Base-by-base conservation (phyloP, 2,888 invertebrate genomes). In the Drosophila peninsularis region DNA sequence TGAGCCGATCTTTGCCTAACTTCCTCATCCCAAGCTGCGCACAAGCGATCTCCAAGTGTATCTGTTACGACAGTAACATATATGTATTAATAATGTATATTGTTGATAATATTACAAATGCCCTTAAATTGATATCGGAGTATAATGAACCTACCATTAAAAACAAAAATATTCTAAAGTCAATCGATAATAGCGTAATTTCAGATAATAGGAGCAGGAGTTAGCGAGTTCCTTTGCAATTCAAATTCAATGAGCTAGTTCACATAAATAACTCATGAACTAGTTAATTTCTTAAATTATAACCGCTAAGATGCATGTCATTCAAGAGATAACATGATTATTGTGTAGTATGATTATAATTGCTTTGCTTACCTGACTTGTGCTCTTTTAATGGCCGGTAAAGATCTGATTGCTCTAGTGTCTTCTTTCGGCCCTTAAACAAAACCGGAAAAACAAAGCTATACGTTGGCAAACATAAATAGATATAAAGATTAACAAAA, bases 361-460 rank as follows among this genome's bases (percentile, higher is more conserved):
- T 17, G 6, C 10, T 14, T 36, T 5, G 50, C 78, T 85, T 80
- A 92, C 92, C 91, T n/a, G 97, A 97, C 86, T 94, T 93, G 91
- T 97, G 97, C 19, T 93, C 93, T 50, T 92, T 93, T 50, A 96
- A 93, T 0, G 96, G 94, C 79, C 95, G 94, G 86, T 95, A 95
- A 44, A 98, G 93, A 92, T 98, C 98, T 42, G 94, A 93, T 44
- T 95, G 94, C 74, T 95, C 96, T 60, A 97, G 91, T 42, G 95
- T 95, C 83, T 96, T 95, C 62, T 93, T 94, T 80, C 95, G 95
- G 0, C 97, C 97, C 90, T 95, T 95, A 78, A 94, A 95, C 92
- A 97, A 96, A 78, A 96, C 92, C 4, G 95, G 95, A 82, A 96
- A 93, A 62, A 96, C 95, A 95, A 97, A 97, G 92, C 96, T 96